These are phyloP conservation scores for Caenorhabditis becei DNA, from an alignment of 2,888 invertebrate species.

Conservation along the genomic window DNA sequence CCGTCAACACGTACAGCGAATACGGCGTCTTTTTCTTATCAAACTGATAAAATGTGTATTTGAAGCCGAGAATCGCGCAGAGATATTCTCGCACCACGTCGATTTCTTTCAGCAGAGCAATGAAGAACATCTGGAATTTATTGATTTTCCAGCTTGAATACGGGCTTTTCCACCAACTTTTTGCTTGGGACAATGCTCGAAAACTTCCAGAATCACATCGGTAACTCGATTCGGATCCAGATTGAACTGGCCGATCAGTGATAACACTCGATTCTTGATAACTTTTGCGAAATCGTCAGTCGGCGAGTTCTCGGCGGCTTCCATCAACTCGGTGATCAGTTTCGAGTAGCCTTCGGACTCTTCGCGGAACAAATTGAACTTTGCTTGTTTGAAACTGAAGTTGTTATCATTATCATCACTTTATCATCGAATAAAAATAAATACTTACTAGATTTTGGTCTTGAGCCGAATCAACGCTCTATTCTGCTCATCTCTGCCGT, in stretches of 20 bases:
- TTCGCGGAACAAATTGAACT: constrained; percentile 98
- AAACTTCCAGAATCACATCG: constrained; percentile 96
- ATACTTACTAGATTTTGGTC: constrained; percentile 75
- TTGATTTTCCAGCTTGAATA: neutral
- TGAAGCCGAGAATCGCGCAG: constrained; percentile 89
- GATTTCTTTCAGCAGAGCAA: constrained; percentile 91
- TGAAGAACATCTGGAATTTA: constrained; percentile 84
- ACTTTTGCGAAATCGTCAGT: constrained; percentile 34
- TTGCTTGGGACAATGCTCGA: constrained; percentile 87
- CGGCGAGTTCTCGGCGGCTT: constrained; percentile 41
- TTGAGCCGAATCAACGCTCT: constrained; percentile 74
- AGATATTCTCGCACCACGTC: constrained; percentile 90
- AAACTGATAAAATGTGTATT: constrained; percentile 86
- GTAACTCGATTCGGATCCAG: constrained; percentile 92
- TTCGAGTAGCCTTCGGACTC: constrained; percentile 99
- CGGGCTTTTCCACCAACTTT: constrained; percentile 15
- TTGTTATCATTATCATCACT: too few relatives aligned
- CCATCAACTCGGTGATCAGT: constrained; percentile 81
- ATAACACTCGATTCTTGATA: constrained; percentile 64
- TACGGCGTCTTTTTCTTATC: constrained; percentile 69
- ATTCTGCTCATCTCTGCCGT: constrained; percentile 60
- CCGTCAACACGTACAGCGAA: constrained; percentile 92
- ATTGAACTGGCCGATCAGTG: constrained; percentile 90
- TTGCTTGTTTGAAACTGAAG: constrained; percentile 99
- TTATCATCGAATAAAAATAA: neutral